These are phyloP conservation scores for Aproaerema taeniolella DNA, from an alignment of 2,888 invertebrate species.

Conservation along the genomic window DNA sequence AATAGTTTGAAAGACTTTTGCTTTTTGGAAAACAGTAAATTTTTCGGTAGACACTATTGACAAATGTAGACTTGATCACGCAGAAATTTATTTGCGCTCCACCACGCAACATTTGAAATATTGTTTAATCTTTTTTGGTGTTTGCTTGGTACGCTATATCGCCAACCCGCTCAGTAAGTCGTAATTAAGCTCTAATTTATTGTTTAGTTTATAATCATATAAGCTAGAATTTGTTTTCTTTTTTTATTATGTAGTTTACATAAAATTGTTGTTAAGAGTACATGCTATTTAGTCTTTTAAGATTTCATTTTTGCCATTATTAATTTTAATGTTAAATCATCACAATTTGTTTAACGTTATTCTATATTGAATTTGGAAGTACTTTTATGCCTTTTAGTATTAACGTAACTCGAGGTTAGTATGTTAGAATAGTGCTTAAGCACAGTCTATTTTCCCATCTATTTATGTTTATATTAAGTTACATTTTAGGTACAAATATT, in stretches of 20 bases:
- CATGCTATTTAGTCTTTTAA: constrained; percentile 29
- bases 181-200: too few species aligned
- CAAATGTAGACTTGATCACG: too few species aligned
- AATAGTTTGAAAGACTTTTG: too few species aligned
- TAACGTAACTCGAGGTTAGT: not conserved
- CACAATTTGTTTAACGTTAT: constrained; percentile 43
- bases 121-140: too few species aligned
- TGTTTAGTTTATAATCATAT: not conserved
- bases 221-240: constrained; percentile 16
- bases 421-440: constrained; percentile 18
- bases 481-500: constrained; percentile 65
- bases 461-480: constrained; percentile 32
- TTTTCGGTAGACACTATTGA: too few species aligned
- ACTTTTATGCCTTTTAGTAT: constrained; percentile 22
- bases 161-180: too few species aligned
- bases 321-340: constrained; percentile 40
- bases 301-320: constrained; percentile 45
- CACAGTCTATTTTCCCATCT: constrained; percentile 26
- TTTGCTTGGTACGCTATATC: too few species aligned
- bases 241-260: constrained; percentile 21
- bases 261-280: constrained; percentile 39
- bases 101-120: too few species aligned
- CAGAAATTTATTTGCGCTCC: too few species aligned
- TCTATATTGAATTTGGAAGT: constrained; percentile 35
- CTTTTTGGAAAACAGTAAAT: too few species aligned